Evolutionary conservation across 2,888 invertebrate species (phyloP).

Genomic region (Biston betularia): DNA sequence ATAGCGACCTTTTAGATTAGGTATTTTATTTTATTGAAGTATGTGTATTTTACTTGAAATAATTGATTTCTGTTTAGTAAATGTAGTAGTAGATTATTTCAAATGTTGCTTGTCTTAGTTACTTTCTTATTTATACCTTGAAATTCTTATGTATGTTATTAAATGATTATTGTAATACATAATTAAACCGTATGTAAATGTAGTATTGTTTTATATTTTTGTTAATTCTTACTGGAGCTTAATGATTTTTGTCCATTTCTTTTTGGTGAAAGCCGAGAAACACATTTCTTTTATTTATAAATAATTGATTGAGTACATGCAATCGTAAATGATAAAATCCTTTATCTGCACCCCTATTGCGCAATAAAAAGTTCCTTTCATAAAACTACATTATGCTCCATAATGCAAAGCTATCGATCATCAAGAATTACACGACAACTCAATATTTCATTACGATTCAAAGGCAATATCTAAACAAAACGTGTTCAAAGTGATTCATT

Average conservation of each 20-base stretch:
- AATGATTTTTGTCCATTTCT: conserved; percentile 45
- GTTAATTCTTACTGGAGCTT: conserved; percentile 44
- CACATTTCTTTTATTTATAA: background rate
- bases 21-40: no score
- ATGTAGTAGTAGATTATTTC: no score
- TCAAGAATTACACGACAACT: background rate
- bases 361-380: no score
- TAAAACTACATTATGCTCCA: background rate
- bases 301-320: conserved; percentile 1
- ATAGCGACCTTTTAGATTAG: no score
- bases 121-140: no score
- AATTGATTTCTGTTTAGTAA: no score
- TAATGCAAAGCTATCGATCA: conserved; percentile 6
- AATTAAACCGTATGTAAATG: no score
- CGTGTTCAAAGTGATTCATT: conserved; percentile 34
- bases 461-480: conserved; percentile 23
- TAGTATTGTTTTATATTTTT: background rate
- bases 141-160: no score
- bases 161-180: no score
- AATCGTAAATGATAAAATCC: background rate
- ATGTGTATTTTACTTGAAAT: no score
- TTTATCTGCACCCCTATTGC: background rate
- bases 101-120: no score
- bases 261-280: conserved; percentile 16
- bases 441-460: background rate